Conservation (phyloP, 2,888 invertebrate genomes). For the Argynnis bischoffii region DNA sequence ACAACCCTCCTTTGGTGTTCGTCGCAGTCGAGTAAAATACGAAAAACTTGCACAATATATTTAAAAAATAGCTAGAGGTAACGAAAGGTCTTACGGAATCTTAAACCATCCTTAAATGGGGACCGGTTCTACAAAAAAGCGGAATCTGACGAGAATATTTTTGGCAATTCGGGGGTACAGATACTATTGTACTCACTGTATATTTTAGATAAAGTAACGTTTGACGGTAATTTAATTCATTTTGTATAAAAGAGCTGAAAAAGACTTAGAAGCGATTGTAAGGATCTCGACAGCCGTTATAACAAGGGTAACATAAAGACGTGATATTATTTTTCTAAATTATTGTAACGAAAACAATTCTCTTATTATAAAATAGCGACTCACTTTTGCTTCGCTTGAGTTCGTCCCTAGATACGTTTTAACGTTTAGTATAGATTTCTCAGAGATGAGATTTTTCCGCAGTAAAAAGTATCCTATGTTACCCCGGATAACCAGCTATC, state of each 20-base stretch:
- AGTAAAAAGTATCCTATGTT: no score
- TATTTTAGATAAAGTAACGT: slow-evolving; percentile 25
- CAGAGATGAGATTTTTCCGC: no score
- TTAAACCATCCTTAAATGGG: neutral
- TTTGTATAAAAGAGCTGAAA: slow-evolving; percentile 15
- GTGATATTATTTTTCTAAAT: slow-evolving; percentile 10
- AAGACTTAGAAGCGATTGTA: slow-evolving; percentile 14
- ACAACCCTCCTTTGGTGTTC: no score
- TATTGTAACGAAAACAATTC: neutral
- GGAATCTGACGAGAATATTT: slow-evolving; percentile 5
- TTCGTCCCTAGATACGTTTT: no score
- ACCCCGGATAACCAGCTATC: no score
- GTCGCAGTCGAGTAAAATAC: no score
- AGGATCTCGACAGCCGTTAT: slow-evolving; percentile 17
- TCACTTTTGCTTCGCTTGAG: no score
- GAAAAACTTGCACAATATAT: no score
- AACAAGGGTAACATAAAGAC: slow-evolving; percentile 4
- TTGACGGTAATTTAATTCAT: slow-evolving; percentile 21
- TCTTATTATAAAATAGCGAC: neutral
- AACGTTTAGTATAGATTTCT: no score
- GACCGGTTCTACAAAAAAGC: neutral
- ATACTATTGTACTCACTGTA: slow-evolving; percentile 21
- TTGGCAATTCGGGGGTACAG: slow-evolving; percentile 17
- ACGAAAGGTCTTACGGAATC: no score
- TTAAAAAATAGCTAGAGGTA: no score